Conservation (phyloP, 2,797 vertebrate genomes). For the Eulemur mongoz region DNA sequence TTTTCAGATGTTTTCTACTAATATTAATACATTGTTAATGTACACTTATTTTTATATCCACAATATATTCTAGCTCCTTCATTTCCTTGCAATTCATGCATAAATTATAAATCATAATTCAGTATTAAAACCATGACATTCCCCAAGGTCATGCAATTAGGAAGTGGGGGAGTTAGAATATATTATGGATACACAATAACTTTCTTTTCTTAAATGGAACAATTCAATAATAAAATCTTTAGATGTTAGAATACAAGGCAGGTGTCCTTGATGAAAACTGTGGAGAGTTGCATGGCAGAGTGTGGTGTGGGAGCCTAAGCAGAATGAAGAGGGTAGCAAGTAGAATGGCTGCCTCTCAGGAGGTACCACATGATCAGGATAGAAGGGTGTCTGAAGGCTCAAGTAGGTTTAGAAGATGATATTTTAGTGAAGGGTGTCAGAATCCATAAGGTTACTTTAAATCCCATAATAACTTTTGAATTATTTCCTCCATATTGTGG, state of each 20-base stretch:
- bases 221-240: background rate
- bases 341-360: background rate
- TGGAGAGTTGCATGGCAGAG: background rate
- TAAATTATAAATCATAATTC: background rate
- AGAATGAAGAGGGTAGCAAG: background rate
- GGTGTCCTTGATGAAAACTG: background rate
- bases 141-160: background rate
- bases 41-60: background rate
- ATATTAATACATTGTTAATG: background rate
- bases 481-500: background rate
- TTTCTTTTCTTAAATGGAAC: background rate
- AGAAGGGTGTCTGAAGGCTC: rapidly evolving
- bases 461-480: background rate
- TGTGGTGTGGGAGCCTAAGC: background rate
- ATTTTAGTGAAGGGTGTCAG: background rate
- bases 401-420: background rate
- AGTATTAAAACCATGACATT: background rate
- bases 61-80: rapidly evolving
- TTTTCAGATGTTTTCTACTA: background rate
- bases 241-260: background rate
- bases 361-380: background rate
- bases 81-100: background rate
- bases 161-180: background rate
- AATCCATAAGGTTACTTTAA: background rate
- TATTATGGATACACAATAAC: background rate